These are phyloP conservation scores for Hydrophis major DNA, from an alignment of 2,797 vertebrate genomes.

Conservation along the genomic window DNA sequence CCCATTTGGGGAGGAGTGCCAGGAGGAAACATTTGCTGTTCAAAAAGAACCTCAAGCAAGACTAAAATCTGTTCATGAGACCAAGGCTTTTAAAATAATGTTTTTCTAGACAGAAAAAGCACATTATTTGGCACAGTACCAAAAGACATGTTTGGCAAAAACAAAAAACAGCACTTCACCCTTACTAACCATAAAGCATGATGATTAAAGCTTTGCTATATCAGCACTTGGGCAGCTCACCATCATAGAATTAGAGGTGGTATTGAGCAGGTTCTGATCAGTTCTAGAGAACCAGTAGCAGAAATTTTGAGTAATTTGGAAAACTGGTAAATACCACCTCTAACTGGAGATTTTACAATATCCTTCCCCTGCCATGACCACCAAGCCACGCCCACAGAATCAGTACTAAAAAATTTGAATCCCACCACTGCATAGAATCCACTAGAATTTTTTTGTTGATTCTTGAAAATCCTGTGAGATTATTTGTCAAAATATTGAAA, in stretches of 20 bases:
- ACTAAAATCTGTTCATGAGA: not conserved
- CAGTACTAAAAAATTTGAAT: no score
- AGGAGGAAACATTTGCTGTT: not conserved
- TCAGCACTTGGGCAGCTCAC: not conserved
- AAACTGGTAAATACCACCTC: no score
- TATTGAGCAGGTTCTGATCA: no score
- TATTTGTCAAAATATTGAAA: not conserved
- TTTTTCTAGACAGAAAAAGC: not conserved
- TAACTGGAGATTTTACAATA: no score
- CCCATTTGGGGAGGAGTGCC: not conserved
- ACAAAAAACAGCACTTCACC: not conserved
- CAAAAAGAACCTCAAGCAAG: not conserved
- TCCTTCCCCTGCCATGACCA: no score
- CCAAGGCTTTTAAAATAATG: not conserved
- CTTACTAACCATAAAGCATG: not conserved
- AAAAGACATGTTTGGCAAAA: not conserved
- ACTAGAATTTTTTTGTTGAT: not conserved
- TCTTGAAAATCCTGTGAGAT: not conserved
- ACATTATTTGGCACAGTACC: not conserved
- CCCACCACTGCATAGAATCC: not conserved
- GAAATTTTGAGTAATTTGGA: no score
- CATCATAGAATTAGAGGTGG: not conserved
- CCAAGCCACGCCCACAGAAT: no score
- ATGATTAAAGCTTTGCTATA: not conserved
- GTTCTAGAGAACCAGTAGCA: no score